A percentile compares a stretch with the other conserved stretches of the same genome.
Evolutionary conservation across 1,140 invertebrate species (phyloP).

Genomic region (Proctacanthus coquilletti): DNA sequence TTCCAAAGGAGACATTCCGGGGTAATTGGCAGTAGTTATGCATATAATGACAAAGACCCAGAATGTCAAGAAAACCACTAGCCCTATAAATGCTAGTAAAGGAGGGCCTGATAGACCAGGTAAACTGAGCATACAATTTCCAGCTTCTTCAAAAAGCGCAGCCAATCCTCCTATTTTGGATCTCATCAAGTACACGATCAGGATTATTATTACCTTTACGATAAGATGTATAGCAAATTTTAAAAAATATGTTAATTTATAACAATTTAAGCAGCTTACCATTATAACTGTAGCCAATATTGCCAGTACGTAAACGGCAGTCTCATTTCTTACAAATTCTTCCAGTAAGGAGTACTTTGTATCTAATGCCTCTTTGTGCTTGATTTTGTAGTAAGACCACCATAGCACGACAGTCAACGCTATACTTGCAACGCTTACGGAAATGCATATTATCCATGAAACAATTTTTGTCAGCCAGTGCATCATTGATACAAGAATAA

Average conservation of each 20-base stretch:
- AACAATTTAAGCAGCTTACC: conserved; percentile 10
- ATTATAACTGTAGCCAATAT: conserved; percentile 72
- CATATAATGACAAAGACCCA: conserved; percentile 72
- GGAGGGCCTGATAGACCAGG: conserved; percentile 80
- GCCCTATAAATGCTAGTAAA: conserved; percentile 63
- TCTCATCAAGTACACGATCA: conserved; percentile 64
- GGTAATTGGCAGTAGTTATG: conserved; percentile 39
- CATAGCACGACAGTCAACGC: conserved; percentile 66
- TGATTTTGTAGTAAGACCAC: conserved; percentile 75
- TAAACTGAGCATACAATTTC: conserved; percentile 64
- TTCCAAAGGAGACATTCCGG: conserved; percentile 27
- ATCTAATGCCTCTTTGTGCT: conserved; percentile 31
- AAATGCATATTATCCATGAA: conserved; percentile 71
- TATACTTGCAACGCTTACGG: conserved; percentile 57
- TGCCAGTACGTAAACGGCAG: conserved; percentile 63
- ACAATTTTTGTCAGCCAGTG: conserved; percentile 69
- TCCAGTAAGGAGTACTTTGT: conserved; percentile 36
- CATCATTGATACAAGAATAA: conserved; percentile 68
- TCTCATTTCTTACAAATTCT: conserved; percentile 72
- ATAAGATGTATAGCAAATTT: background rate
- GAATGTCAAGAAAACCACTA: conserved; percentile 66
- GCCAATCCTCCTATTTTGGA: conserved; percentile 65
- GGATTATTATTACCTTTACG: conserved; percentile 59
- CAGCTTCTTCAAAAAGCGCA: conserved; percentile 73
- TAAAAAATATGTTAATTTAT: no score